Base-by-base conservation (phyloP, 2,888 invertebrate genomes). In the Serripes groenlandicus region DNA sequence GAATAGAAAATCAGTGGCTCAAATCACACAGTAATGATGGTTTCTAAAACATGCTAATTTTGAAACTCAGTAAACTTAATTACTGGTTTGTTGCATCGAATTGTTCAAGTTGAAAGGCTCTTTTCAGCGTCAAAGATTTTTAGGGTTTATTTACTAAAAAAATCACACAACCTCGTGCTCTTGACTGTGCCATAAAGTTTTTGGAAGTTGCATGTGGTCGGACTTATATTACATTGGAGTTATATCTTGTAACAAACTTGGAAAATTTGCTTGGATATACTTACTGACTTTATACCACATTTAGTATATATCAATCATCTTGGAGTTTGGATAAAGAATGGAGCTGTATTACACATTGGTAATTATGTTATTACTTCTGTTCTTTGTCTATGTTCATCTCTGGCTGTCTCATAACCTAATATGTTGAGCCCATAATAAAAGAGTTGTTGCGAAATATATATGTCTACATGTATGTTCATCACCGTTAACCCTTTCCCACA, bases 1-100 rank as follows among this genome's bases (percentile, higher is more conserved):
- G 66, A 66, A 66, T 66, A 66, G 66, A 37, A 35, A 66, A 66
- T 66, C 66, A 66, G 37, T 66, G 66, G 66, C 26, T 66, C 42
- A 66, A 9, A 66, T 66, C 66, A 26, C 26, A 26, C 42, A 42
- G 42, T 66, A n/a, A 66, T 37, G 35, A 23, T 66, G 3, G 4
- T n/a, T 26, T 23, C 26, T 66, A 66, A 35, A 66, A 37, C 66
- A 37, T 42, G 37, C 35, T 66, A 66, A 42, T 66, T 66, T 35
- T 42, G 11, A 42, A 23, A 66, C 66, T 42, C 9, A 26, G 15
- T 42, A 5, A 9, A 42, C 37, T 42, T 42, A 66, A 66, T 66
- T 66, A 66, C 42, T 26, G 66, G 42, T 37, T 66, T 66, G 26
- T 66, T 66, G 66, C 66, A 42, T 42, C 23, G 5, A 23, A 15